Evolutionary conservation across 2,888 invertebrate species (phyloP), one percentile per base, ranked within the genome.

Genomic region (Hydrotaea cyrtoneurina): DNA sequence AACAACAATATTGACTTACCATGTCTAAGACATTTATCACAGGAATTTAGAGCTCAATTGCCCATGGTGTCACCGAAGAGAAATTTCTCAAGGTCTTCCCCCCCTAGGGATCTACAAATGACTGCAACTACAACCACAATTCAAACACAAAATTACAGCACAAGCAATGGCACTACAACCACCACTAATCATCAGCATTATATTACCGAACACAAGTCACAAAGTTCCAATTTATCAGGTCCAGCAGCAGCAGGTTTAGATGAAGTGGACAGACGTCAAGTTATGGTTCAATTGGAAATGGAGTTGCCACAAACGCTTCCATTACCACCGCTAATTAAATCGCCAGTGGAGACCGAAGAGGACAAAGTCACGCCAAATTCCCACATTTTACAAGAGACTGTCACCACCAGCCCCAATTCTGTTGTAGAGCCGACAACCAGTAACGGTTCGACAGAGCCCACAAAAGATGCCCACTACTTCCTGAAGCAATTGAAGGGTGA

Each of bases 21-120:
- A 1, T 97, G 97, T 15, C 92, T 97, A 86, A 94, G 97, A 91
- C 97, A 97, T 92, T 92, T 97, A 84, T 94, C 97, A 89, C 96
- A 97, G 0, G 97, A 97, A 90, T 97, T 97, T 91, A 93, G 97
- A 23, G 97, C 97, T 0, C 97, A 97, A 90, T 92, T 97, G 86
- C 96, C 96, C 2, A 89, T 89, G 13, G 90, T 93, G 43, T 95
- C 94, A 46, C 94, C 95, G 26, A 95, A 95, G 86, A 88, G 90
- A n/a, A 86, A 46, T 81, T 86, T 86, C 21, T 77, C 76, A 0
- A 77, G 84, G 36, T 77, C 71, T 46, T 81, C 85, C 57, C 78
- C 76, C n/a, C 66, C 74, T 39, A 85, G 80, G 74, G 84, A 85
- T 50, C 69, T 55, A 39, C 43, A 21, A 39, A 21, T 17, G 43